Base-by-base conservation (phyloP, 2,797 vertebrate species). In the Diglossa cyanea region DNA sequence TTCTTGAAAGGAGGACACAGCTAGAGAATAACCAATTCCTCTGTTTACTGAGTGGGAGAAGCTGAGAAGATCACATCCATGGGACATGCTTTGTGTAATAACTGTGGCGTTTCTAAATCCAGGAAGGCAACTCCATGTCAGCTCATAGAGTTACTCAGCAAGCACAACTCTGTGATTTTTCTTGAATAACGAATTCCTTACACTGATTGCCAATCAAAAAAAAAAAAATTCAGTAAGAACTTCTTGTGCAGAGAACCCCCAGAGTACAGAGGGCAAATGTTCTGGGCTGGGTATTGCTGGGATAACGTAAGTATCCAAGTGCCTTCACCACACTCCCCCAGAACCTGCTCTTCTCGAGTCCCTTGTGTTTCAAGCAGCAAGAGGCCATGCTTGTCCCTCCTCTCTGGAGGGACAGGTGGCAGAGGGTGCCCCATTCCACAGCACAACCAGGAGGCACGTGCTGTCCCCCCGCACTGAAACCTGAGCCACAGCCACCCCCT, bases 41-140 rank as follows among this genome's bases (percentile, higher is more conserved):
- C n/a, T 63, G 10, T 79, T 79, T 77, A 80, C 50, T 35, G 73
- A 77, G 79, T 61, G 65, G 76, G 58, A 90, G 73, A 42, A 88
- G 31, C 0, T 1, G 57, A 83, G 71, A 88, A 91, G 57, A 57
- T 92, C 72, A 88, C 40, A 74, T 74, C 68, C 53, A 28, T n/a
- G 31, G 67, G 44, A 63, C 25, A 33, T 17, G 39, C 18, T 79
- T 65, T 53, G 31, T 79, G 24, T 74, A 71, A 50, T 60, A 72
- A 68, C n/a, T 82, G 40, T 23, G 16, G 7, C 28, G 10, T 63
- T 95, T 91, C 76, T 92, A 94, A 95, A 93, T 83, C 24, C 65
- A 80, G 79, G 4, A 5, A 90, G 40, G 53, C 20, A 67, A 76
- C 65, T 77, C 48, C 4, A 0, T 9, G 2, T 45, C 40, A 60